Percentiles rank a stretch among this genome's conserved stretches.
Evolutionary conservation across 1,140 invertebrate genomes (phyloP).

Genomic region (Adelges cooleyi): DNA sequence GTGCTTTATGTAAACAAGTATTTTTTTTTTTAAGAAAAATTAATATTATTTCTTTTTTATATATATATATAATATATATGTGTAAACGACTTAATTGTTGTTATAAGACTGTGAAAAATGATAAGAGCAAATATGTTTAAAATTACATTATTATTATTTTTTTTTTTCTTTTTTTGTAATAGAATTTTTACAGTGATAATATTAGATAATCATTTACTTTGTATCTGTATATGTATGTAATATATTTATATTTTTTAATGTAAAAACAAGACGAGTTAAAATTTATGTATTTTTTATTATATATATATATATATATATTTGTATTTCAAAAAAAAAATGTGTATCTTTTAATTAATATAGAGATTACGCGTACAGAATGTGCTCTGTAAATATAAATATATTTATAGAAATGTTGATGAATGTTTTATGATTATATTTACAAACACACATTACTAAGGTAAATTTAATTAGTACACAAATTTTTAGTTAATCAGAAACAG

Average conservation of each 20-base stretch:
- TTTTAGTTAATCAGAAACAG: no score
- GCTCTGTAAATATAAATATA: no score
- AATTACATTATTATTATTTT: slow-evolving; percentile 5
- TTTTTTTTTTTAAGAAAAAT: not conserved
- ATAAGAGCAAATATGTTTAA: slow-evolving; percentile 20
- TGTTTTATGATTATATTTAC: no score
- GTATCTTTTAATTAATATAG: no score
- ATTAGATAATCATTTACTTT: slow-evolving; percentile 13
- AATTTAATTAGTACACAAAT: no score
- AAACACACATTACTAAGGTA: no score
- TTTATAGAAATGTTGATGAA: no score
- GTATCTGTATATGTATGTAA: slow-evolving; percentile 7
- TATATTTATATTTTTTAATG: slow-evolving; percentile 26
- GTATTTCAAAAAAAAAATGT: no score
- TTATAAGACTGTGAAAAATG: slow-evolving; percentile 24
- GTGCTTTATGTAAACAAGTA: not conserved
- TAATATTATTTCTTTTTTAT: not conserved
- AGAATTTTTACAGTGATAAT: slow-evolving; percentile 17
- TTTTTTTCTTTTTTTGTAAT: not conserved
- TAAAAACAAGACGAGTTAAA: not conserved
- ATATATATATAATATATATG: not conserved
- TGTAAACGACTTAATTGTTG: slow-evolving; percentile 14
- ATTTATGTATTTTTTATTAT: slow-evolving; percentile 23
- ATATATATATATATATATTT: not conserved
- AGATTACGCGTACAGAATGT: no score